These are phyloP conservation scores for Aurelia coerulea DNA, from an alignment of 30 jellyfish, hydroid and myxozoan species.

Conservation along the genomic window DNA sequence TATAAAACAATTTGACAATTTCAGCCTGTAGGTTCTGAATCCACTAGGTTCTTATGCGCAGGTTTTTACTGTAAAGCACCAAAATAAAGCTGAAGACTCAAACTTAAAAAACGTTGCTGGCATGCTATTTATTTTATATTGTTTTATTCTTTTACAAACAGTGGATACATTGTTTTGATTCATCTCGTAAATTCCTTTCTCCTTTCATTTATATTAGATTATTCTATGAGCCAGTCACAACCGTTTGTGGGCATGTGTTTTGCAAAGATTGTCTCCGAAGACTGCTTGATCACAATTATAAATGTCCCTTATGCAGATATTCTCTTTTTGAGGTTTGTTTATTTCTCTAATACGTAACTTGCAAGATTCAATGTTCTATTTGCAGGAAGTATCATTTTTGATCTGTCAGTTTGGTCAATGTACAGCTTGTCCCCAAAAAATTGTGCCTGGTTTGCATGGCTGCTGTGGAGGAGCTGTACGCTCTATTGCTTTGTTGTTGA, in stretches of 20 bases:
- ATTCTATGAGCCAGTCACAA: conserved; percentile 72
- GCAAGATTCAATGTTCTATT: too few species aligned
- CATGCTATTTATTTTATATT: neutral
- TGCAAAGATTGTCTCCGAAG: conserved; percentile 82
- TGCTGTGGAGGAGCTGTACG: too few species aligned
- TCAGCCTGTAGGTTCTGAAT: too few species aligned
- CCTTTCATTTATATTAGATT: conserved; percentile 24
- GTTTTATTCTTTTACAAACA: too few species aligned
- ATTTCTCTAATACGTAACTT: neutral
- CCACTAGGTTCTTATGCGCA: too few species aligned
- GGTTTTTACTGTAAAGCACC: too few species aligned
- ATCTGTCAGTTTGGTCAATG: neutral
- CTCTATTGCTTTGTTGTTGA: too few species aligned
- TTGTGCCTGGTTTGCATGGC: too few species aligned
- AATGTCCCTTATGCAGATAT: conserved; percentile 83
- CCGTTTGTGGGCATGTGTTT: conserved; percentile 92
- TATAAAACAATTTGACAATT: too few species aligned
- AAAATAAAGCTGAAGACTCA: neutral
- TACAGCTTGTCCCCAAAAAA: neutral
- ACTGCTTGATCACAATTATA: conserved; percentile 78
- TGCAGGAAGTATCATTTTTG: neutral
- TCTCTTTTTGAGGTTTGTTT: conserved; percentile 69
- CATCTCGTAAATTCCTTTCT: too few species aligned
- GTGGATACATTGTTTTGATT: too few species aligned
- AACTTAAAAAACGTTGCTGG: neutral